Conservation (phyloP, 2,113 vertebrate species). For the Python bivittatus region DNA sequence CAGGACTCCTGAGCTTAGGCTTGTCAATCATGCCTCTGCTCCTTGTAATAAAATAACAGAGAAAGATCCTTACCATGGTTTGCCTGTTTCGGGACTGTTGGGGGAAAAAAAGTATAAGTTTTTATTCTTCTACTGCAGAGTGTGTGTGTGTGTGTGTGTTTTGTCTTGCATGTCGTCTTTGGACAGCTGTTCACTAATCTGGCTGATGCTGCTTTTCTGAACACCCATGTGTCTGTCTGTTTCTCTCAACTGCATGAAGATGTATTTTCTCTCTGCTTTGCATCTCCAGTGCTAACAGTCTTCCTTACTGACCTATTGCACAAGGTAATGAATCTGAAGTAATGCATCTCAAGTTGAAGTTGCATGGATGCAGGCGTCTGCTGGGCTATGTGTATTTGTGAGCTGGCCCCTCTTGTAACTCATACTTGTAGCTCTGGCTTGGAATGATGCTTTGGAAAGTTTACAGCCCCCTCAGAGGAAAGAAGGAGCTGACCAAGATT, state of each 20-base stretch:
- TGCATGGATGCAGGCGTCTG: conserved; percentile 49
- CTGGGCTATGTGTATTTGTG: background rate
- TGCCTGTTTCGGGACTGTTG: conserved; percentile 79
- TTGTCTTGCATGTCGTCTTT: conserved; percentile 73
- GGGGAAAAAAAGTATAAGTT: conserved; percentile 77
- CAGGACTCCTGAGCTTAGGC: background rate
- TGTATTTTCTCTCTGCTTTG: conserved; percentile 42
- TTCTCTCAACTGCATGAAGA: conserved; percentile 72
- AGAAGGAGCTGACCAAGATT: conserved; percentile 52
- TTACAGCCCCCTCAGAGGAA: conserved; percentile 52
- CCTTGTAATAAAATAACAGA: conserved; percentile 34
- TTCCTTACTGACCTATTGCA: conserved; percentile 4
- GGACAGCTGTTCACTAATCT: conserved; percentile 61
- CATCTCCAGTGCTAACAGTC: conserved; percentile 44
- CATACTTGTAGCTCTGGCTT: conserved; percentile 45
- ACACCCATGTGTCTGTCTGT: conserved; percentile 54
- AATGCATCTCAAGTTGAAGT: conserved; percentile 10
- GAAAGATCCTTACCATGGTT: conserved; percentile 68
- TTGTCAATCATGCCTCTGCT: conserved; percentile 4
- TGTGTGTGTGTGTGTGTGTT: conserved; percentile 64
- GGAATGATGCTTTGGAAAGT: conserved; percentile 50
- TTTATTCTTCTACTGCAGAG: conserved; percentile 61
- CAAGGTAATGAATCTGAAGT: background rate
- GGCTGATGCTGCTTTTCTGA: conserved; percentile 52
- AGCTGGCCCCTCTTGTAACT: conserved; percentile 44